Evolutionary conservation across 2,888 invertebrate species (phyloP).

Genomic region (Catocala nupta): DNA sequence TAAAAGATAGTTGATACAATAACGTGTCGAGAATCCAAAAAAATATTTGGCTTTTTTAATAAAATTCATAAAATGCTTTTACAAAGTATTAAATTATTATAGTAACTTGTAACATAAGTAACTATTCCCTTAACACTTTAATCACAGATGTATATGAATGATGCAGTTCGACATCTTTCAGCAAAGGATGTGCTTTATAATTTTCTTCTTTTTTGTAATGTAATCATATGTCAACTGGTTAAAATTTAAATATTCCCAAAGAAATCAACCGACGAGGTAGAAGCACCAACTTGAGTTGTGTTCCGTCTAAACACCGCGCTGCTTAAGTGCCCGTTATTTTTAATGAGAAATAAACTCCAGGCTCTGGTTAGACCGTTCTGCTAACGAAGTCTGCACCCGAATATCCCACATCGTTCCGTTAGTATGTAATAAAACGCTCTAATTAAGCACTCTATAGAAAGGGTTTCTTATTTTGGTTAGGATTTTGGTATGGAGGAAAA

Average conservation of each 20-base stretch:
- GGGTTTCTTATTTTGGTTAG: slow-evolving; percentile 26
- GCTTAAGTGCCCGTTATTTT: slow-evolving; percentile 53
- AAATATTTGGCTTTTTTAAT: too few relatives aligned
- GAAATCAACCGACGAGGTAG: not conserved
- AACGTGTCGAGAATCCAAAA: too few relatives aligned
- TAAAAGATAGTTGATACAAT: too few relatives aligned
- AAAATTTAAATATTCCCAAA: not conserved
- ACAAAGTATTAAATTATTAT: too few relatives aligned
- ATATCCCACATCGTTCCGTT: slow-evolving; percentile 43
- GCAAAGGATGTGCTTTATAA: too few relatives aligned
- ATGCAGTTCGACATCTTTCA: too few relatives aligned
- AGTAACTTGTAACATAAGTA: too few relatives aligned
- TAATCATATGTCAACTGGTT: too few relatives aligned
- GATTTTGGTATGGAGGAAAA: slow-evolving; percentile 3
- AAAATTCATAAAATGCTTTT: too few relatives aligned
- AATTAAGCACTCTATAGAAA: slow-evolving; percentile 42
- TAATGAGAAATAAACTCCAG: slow-evolving; percentile 56
- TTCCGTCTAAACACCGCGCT: slow-evolving; percentile 35
- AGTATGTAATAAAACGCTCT: slow-evolving; percentile 51
- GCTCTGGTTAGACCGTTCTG: slow-evolving; percentile 42
- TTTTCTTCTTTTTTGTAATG: too few relatives aligned
- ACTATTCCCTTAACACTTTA: too few relatives aligned
- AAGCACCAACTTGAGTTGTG: slow-evolving; percentile 11
- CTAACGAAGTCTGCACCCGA: slow-evolving; percentile 52
- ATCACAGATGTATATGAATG: too few relatives aligned